These are phyloP conservation scores for Endotricha flammealis DNA, from an alignment of 2,888 invertebrate species.

Conservation along the genomic window DNA sequence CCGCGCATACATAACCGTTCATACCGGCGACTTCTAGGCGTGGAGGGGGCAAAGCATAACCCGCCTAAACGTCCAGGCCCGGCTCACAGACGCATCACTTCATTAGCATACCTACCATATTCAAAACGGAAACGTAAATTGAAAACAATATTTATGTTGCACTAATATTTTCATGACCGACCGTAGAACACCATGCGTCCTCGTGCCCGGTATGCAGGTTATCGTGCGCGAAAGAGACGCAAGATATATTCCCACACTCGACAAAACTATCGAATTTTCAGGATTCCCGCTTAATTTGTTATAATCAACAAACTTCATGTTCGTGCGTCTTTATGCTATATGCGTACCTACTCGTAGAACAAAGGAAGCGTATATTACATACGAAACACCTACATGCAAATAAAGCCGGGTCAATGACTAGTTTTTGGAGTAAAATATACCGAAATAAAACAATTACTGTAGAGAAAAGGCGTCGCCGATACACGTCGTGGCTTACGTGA, in stretches of 20 bases:
- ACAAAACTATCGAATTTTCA: constrained; percentile 16
- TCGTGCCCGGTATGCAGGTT: constrained; percentile 34
- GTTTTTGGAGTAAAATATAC: constrained; percentile 34
- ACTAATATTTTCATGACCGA: constrained; percentile 8
- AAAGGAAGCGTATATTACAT: constrained; percentile 48
- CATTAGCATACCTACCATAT: constrained; percentile 13
- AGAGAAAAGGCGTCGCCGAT: constrained; percentile 25
- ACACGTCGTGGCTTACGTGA: constrained; percentile 28
- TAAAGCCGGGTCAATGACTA: constrained; percentile 73
- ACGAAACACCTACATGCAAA: constrained; percentile 61
- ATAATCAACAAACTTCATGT: constrained; percentile 11
- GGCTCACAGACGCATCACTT: constrained; percentile 17
- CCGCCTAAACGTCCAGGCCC: constrained; percentile 32
- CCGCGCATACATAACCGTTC: constrained; percentile 52
- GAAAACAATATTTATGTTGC: constrained; percentile 1
- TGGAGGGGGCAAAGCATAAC: constrained; percentile 33
- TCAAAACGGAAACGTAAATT: constrained; percentile 3
- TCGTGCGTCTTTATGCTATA: constrained; percentile 5
- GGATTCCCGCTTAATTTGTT: constrained; percentile 34
- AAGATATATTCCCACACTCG: constrained; percentile 28
- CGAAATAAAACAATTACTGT: constrained; percentile 44
- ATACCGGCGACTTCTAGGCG: constrained; percentile 38
- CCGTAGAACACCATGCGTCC: constrained; percentile 31
- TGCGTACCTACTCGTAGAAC: constrained; percentile 32
- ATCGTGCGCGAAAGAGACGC: constrained; percentile 38